A percentile compares a stretch with the other conserved stretches of the same genome.
phyloP scores from a whole-genome alignment of 2,888 invertebrate species.

The Heliconius aoede region DNA sequence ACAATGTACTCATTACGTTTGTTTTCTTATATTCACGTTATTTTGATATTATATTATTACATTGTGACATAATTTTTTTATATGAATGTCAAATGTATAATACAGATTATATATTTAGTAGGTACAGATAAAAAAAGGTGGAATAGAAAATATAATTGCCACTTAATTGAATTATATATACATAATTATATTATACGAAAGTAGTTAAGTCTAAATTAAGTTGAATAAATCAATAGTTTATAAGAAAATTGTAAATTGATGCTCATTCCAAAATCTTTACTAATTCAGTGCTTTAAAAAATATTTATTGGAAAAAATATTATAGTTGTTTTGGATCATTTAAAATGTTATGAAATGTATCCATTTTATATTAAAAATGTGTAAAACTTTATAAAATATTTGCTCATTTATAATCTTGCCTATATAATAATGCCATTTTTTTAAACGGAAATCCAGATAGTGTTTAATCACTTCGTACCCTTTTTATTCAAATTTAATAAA shows the following conservation, averaged over 20 bases:
- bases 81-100: no score
- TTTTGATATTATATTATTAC: no score
- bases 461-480: background rate
- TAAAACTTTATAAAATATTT: background rate
- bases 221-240: conserved; percentile 1
- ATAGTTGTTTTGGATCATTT: conserved; percentile 6
- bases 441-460: background rate
- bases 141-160: background rate
- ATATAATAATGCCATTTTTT: background rate
- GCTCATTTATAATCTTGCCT: conserved; percentile 21
- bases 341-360: background rate
- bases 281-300: conserved; percentile 14
- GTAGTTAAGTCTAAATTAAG: conserved; percentile 9
- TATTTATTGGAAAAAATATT: conserved; percentile 10
- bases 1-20: no score
- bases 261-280: conserved; percentile 26
- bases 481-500: background rate
- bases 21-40: no score
- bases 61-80: no score
- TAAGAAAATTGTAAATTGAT: conserved; percentile 22
- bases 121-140: background rate
- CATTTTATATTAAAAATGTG: background rate
- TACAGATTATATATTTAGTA: background rate
- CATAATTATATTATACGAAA: background rate
- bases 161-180: background rate